Evolutionary conservation across 2,888 invertebrate species (phyloP), one percentile per base, ranked within the genome.

Genomic region (Tetragnatha montana): DNA sequence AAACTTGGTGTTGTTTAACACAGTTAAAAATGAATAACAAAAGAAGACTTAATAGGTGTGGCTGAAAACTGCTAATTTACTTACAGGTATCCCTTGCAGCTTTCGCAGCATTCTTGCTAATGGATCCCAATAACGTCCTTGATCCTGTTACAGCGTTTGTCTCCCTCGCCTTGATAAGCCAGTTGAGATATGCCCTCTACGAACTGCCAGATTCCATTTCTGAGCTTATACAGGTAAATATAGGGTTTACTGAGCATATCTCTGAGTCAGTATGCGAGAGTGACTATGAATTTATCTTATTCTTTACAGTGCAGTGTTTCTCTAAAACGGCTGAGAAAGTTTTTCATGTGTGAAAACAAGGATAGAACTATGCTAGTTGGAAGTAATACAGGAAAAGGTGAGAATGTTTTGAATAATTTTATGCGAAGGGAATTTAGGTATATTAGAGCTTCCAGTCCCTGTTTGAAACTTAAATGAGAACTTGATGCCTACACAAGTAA

Each of bases 121-220:
- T 83, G 14, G 83, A 88, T 51, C 35, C 49, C 47, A 73, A 76
- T 0, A 50, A 83, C 60, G 17, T 88, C 49, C 49, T 88, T 22
- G 74, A 71, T 88, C 88, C 88, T 3, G 78, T 71, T 17, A n/a
- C 49, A 83, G 83, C 83, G 14, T 88, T 88, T 83, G 88, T 88
- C 0, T 68, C 88, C n/a, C 49, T 88, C 21, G 73, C 82, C 22
- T 60, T 88, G 3, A 68, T 88, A 14, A 51, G 81, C 6, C 87
- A 87, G 51, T 69, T 87, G 21, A 87, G 47, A 76, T 81, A 21
- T 49, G 81, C 81, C 6, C 73, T 87, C 0, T 81, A 81, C 70
- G 51, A 76, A 4, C 69, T 87, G 50, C 87, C 87, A 35, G 87
- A 87, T 70, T 12, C 81, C 10, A 35, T 87, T 51, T 81, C 87